Base-by-base conservation (phyloP, 2,888 invertebrate species). In the Fabriciana adippe region DNA sequence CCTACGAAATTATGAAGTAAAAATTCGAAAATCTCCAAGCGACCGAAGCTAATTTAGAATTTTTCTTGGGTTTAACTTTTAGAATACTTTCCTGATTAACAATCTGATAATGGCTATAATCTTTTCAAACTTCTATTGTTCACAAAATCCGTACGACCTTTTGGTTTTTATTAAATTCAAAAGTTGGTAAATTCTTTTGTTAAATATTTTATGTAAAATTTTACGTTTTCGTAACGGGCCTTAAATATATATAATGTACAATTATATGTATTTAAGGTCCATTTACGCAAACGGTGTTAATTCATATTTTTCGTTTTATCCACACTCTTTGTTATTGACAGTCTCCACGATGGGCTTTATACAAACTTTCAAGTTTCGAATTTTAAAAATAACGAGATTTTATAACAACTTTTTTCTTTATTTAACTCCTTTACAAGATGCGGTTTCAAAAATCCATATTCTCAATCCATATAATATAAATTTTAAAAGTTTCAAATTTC, bases 21-120 rank as follows among this genome's bases (percentile, higher is more conserved):
- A 67, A 68, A 67, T 53, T 71, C 59, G 35, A 64, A 71, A 67
- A 68, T 65, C 68, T 63, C 66, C 68, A 61, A 67, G 69, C 65
- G 65, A 51, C 51, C 67, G 66, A 67, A 54, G 67, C 70, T 70
- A 70, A 74, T 71, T 69, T 71, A 67, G 59, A 70, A 51, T 68
- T 72, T 72, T 71, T 68, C 68, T 70, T 48, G 55, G 61, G 66
- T 65, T 72, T 71, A 68, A 69, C 71, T 71, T 71, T 72, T 63
- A 56, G 64, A 75, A 75, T 72, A 73, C 72, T 72, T 71, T 68
- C 68, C 71, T 75, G 74, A 75, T 74, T 74, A 75, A 74, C 73
- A 73, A 72, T 72, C 72, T 75, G 73, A 73, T 73, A 75, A 73
- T 74, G 70, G 73, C 69, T 70, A 65, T 72, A 71, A 74, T 73